phyloP scores from a whole-genome alignment of 30 jellyfish, hydroid and myxozoan species.

The Pelagia noctiluca region DNA sequence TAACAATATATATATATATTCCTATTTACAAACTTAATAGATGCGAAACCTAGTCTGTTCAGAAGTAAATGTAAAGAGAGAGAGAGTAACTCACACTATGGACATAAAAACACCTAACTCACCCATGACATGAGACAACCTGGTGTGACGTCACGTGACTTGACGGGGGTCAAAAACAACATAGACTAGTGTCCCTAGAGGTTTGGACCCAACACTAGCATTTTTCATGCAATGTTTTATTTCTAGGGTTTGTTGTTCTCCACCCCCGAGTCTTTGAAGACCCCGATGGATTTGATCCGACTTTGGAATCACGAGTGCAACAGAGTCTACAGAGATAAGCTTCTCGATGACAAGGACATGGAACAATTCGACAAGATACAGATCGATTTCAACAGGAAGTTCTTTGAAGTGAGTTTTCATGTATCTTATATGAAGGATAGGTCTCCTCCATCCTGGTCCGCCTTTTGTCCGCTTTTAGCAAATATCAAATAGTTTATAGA shows the following conservation, averaged over 20 bases:
- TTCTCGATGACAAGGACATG: conserved; percentile 78
- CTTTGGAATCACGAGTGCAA: conserved; percentile 98
- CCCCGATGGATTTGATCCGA: conserved; percentile 95
- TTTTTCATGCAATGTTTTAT: background rate
- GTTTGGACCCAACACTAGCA: too few species aligned
- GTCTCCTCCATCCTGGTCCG: too few species aligned
- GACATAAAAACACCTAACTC: too few species aligned
- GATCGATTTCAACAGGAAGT: conserved; percentile 87
- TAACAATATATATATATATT: too few species aligned
- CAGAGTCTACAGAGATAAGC: conserved; percentile 96
- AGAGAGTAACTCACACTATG: too few species aligned
- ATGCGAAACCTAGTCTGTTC: too few species aligned
- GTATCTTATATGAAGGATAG: background rate
- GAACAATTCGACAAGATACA: conserved; percentile 93
- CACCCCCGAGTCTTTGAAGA: conserved; percentile 83
- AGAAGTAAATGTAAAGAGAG: too few species aligned
- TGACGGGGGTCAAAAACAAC: too few species aligned
- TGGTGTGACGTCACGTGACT: too few species aligned
- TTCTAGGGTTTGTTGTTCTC: conserved; percentile 92
- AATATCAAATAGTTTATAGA: background rate
- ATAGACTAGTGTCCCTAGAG: too few species aligned
- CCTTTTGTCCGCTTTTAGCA: background rate
- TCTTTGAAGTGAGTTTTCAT: conserved; percentile 82
- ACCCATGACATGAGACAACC: too few species aligned
- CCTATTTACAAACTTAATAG: too few species aligned